These are phyloP conservation scores for Oopsacas minuta DNA, from an alignment of 37 sponge, comb jelly and placozoan species.

Conservation along the genomic window DNA sequence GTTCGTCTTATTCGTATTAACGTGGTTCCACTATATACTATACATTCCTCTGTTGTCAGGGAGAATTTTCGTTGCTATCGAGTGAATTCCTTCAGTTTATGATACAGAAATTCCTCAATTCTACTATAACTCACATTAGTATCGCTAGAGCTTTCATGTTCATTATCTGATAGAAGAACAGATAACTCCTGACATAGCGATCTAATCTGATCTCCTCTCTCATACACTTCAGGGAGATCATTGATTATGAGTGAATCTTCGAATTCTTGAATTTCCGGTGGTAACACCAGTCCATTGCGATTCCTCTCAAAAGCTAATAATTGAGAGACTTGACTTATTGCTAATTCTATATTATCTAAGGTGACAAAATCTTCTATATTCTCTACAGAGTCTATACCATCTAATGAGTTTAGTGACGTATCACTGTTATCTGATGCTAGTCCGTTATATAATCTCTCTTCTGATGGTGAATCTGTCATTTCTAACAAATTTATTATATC, in stretches of 20 bases:
- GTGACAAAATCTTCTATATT: background rate
- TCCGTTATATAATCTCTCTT: too few relatives aligned
- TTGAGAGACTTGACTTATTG: background rate
- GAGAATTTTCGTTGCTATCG: too few relatives aligned
- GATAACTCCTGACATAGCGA: background rate
- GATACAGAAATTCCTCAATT: too few relatives aligned
- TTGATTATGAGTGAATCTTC: background rate
- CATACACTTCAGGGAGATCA: background rate
- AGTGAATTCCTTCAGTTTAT: too few relatives aligned
- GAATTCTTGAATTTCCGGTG: background rate
- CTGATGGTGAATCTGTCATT: too few relatives aligned
- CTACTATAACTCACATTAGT: background rate
- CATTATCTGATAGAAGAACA: background rate
- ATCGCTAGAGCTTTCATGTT: background rate
- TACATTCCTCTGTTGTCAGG: too few relatives aligned
- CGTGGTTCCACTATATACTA: too few relatives aligned
- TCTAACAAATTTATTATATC: too few relatives aligned
- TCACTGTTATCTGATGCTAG: background rate
- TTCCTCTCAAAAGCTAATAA: background rate
- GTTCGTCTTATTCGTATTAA: too few relatives aligned
- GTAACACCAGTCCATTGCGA: background rate
- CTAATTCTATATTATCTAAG: background rate
- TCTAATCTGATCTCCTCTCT: background rate
- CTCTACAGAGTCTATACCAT: background rate
- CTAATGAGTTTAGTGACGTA: background rate